Evolutionary conservation across 2,797 vertebrate genomes (phyloP).

Genomic region (Hozukius guyotensis): DNA sequence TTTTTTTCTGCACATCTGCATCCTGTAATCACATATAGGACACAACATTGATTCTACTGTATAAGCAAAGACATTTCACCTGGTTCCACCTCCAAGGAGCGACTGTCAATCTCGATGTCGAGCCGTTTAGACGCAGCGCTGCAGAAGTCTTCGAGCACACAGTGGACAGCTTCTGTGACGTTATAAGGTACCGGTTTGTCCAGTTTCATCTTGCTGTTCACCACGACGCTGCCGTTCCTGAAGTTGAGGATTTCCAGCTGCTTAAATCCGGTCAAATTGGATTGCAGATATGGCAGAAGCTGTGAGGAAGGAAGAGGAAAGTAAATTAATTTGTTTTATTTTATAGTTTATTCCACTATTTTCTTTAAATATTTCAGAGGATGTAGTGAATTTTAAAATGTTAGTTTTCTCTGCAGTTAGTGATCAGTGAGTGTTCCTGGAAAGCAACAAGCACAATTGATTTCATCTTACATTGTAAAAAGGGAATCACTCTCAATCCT

Average conservation of each 20-base stretch:
- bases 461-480: not conserved
- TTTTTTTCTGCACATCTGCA: not conserved
- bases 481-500: not conserved
- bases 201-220: constrained; percentile 94
- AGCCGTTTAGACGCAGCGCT: constrained; percentile 85
- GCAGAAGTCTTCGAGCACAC: constrained; percentile 90
- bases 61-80: constrained; percentile 75
- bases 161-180: constrained; percentile 89
- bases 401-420: constrained; percentile 15
- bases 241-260: constrained; percentile 96
- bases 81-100: constrained; percentile 90
- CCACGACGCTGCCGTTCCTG: constrained; percentile 93
- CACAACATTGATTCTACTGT: accelerated
- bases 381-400: not conserved
- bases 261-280: constrained; percentile 95
- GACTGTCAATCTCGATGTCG: constrained; percentile 91
- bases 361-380: not conserved
- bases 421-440: not conserved
- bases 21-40: not conserved
- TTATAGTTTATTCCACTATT: not conserved
- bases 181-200: constrained; percentile 90
- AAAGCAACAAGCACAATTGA: not conserved
- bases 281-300: constrained; percentile 92
- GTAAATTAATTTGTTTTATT: not conserved
- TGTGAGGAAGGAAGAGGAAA: constrained; percentile 68